phyloP scores from a whole-genome alignment of 2,888 invertebrate genomes.

The Steromphala cineraria region DNA sequence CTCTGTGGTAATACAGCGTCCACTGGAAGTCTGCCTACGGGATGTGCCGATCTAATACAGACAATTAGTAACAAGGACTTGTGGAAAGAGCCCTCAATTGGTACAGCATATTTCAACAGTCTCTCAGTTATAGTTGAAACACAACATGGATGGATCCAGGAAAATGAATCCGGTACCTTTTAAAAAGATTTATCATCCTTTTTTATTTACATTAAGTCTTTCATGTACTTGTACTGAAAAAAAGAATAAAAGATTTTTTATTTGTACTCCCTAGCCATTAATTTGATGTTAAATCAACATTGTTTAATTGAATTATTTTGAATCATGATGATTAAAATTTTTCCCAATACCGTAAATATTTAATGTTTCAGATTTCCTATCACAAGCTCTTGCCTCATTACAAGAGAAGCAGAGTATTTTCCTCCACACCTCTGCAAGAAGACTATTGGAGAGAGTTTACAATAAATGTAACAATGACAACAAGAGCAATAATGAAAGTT shows the following conservation, averaged over 20 bases:
- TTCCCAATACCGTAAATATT: too few relatives aligned
- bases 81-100: conserved; percentile 15
- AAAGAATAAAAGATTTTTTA: too few relatives aligned
- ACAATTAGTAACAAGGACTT: background rate
- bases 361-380: background rate
- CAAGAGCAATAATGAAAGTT: too few relatives aligned
- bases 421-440: background rate
- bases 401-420: background rate
- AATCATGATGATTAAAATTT: too few relatives aligned
- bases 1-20: background rate
- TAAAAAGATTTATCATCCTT: too few relatives aligned
- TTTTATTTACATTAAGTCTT: too few relatives aligned
- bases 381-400: background rate
- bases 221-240: too few relatives aligned
- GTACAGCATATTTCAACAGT: conserved; percentile 19
- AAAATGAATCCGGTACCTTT: background rate
- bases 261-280: too few relatives aligned
- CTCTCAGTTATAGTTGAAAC: background rate
- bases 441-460: background rate
- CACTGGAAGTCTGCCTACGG: background rate
- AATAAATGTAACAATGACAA: too few relatives aligned
- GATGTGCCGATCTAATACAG: background rate
- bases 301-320: background rate
- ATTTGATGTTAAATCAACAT: too few relatives aligned
- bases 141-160: background rate